Conservation (phyloP, 2,113 vertebrate genomes). For the Peromyscus polionotus region DNA sequence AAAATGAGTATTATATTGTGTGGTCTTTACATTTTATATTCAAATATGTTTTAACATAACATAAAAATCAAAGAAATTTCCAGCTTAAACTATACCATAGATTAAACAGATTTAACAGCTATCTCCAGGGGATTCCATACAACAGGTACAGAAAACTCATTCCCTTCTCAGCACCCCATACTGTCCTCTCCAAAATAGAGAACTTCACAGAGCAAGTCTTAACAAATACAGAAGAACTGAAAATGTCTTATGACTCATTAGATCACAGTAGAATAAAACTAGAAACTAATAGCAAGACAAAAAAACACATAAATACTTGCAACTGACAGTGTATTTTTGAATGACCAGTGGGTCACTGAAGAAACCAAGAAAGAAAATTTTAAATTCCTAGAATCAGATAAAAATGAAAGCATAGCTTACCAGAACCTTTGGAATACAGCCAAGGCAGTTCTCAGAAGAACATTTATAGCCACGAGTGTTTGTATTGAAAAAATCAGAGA, state of each 20-base stretch:
- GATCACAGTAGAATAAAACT: not conserved
- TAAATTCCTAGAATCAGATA: not conserved
- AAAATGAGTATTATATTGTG: not conserved
- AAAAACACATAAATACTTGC: not conserved
- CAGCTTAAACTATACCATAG: not conserved
- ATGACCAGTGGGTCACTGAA: not conserved
- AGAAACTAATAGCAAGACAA: not conserved
- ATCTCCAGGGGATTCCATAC: not conserved
- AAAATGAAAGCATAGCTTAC: not conserved
- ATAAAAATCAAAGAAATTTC: not conserved
- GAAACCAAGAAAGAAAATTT: not conserved
- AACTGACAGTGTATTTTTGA: too few relatives aligned
- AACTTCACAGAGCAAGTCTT: not conserved
- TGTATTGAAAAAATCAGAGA: not conserved
- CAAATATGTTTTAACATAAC: conserved; percentile 18
- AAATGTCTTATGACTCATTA: not conserved
- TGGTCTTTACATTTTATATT: conserved; percentile 26
- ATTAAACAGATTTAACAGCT: not conserved
- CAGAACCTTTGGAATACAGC: not conserved
- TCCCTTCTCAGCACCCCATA: not conserved
- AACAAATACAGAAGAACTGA: not conserved
- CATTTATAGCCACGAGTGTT: not conserved
- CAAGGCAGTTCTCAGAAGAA: not conserved
- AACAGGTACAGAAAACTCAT: not conserved
- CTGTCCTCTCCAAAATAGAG: not conserved